Percentiles rank a stretch among this genome's conserved stretches.
These are phyloP conservation scores for Pangasius mekongensis DNA, from an alignment of 2,797 vertebrate species.

Conservation along the genomic window DNA sequence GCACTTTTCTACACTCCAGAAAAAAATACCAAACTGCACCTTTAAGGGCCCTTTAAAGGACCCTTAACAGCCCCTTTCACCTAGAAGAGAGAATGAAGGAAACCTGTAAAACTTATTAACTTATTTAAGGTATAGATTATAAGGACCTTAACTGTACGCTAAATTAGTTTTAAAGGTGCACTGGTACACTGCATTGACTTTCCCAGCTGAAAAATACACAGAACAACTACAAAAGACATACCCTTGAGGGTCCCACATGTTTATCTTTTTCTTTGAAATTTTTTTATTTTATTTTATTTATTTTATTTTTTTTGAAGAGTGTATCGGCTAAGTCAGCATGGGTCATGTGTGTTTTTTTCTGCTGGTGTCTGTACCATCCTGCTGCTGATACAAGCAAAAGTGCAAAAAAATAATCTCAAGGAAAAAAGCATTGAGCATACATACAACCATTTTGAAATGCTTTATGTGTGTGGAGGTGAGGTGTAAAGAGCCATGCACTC, in stretches of 20 bases:
- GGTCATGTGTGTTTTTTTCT: background rate
- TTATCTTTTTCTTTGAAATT: background rate
- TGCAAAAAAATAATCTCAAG: background rate
- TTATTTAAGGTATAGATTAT: background rate
- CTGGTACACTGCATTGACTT: background rate
- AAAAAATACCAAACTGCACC: background rate
- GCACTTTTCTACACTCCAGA: background rate
- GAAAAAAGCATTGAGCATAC: background rate
- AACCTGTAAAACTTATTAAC: background rate
- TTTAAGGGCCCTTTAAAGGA: background rate
- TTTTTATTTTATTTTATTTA: background rate
- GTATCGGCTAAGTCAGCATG: background rate
- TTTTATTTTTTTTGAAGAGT: background rate
- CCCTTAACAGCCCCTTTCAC: background rate
- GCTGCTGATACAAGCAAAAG: slow-evolving; percentile 16
- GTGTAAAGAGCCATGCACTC: background rate
- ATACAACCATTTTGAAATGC: background rate
- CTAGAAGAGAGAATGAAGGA: background rate
- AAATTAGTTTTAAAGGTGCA: background rate
- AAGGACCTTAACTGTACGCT: background rate
- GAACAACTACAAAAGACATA: background rate
- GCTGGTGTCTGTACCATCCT: background rate
- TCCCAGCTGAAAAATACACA: background rate
- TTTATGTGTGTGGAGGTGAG: background rate
- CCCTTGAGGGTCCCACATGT: background rate